Percentiles rank a stretch among this genome's conserved stretches.
Conservation (phyloP, 1,140 invertebrate species). For the Drosophila serrata region DNA sequence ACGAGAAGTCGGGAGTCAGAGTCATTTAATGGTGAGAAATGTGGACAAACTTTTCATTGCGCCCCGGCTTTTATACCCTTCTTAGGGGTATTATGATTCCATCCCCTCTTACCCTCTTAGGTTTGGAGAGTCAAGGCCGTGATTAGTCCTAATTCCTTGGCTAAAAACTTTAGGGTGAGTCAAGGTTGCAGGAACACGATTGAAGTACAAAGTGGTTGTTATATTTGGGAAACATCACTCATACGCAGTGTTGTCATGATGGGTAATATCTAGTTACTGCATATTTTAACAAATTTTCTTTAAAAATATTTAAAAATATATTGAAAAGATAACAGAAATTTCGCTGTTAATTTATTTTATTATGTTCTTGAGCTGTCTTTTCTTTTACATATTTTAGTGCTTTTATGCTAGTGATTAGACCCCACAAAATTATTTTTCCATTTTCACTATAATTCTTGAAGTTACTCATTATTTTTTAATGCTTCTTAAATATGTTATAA, state of each 20-base stretch:
- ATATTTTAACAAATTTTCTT: not conserved
- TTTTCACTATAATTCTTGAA: too few species aligned
- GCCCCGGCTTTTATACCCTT: slow-evolving; percentile 32
- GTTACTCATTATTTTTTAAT: not conserved
- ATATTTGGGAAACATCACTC: not conserved
- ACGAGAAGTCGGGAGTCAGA: slow-evolving; percentile 47
- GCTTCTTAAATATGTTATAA: too few species aligned
- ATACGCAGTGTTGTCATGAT: not conserved
- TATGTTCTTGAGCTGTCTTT: too few species aligned
- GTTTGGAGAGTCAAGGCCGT: slow-evolving; percentile 6
- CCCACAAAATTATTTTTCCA: too few species aligned
- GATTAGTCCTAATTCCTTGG: slow-evolving; percentile 34
- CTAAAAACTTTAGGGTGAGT: slow-evolving; percentile 2
- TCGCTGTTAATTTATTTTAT: too few species aligned
- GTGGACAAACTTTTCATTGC: slow-evolving; percentile 73
- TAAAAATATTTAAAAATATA: not conserved
- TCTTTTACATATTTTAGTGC: too few species aligned
- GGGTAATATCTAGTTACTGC: not conserved
- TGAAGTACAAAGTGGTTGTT: not conserved
- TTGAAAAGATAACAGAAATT: too few species aligned
- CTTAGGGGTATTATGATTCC: slow-evolving; percentile 32
- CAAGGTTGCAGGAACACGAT: not conserved
- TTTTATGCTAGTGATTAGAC: too few species aligned
- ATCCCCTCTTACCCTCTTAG: not conserved
- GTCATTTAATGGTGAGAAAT: slow-evolving; percentile 73